phyloP scores from a whole-genome alignment of 2,888 invertebrate genomes.

The Neoitamus cyanurus region DNA sequence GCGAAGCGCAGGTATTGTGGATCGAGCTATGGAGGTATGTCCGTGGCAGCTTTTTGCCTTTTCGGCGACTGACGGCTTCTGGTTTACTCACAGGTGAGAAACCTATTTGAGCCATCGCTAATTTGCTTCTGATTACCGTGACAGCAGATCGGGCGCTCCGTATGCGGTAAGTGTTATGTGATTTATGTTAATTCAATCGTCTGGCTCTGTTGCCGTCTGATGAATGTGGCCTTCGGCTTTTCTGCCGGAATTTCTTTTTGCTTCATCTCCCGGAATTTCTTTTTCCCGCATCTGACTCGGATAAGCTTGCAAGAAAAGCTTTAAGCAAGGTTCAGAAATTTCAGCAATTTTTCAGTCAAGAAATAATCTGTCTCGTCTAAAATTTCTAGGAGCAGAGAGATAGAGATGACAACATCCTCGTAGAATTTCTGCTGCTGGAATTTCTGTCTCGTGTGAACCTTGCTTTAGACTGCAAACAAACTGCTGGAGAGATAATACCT shows the following conservation, averaged over 20 bases:
- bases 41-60: background rate
- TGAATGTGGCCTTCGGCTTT: slow-evolving; percentile 21
- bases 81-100: background rate
- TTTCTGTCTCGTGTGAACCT: too few species aligned
- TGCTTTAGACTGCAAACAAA: background rate
- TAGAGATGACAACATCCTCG: too few species aligned
- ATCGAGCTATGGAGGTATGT: background rate
- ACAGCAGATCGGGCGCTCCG: background rate
- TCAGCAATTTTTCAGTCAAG: too few species aligned
- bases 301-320: background rate
- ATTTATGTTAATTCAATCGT: slow-evolving; percentile 47
- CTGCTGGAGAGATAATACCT: background rate
- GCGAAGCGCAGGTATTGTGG: background rate
- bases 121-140: background rate
- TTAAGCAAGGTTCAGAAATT: too few species aligned
- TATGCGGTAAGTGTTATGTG: slow-evolving; percentile 34
- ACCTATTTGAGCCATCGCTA: background rate
- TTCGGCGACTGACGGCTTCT: background rate
- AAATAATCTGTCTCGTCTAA: too few species aligned
- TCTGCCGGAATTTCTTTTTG: background rate
- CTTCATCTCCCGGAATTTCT: background rate
- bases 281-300: background rate
- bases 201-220: slow-evolving; percentile 27
- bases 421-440: too few species aligned
- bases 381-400: too few species aligned